phyloP scores from a whole-genome alignment of 2,888 invertebrate genomes.

The Pelosia muscerda region DNA sequence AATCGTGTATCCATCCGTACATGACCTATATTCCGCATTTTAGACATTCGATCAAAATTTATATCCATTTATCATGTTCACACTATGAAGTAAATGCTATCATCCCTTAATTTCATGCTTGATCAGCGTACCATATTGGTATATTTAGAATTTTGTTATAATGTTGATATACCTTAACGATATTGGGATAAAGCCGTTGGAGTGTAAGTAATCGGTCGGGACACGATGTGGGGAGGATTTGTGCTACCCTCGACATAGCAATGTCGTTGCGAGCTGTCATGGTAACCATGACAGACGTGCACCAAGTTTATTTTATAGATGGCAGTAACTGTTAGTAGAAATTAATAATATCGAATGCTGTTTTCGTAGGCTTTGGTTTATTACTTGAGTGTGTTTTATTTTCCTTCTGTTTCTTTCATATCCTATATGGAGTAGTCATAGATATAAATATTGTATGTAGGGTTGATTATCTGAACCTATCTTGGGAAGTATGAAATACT shows the following conservation, averaged over 20 bases:
- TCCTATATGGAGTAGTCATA: not conserved
- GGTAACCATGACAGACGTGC: slow-evolving; percentile 47
- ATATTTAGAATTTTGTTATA: slow-evolving; percentile 76
- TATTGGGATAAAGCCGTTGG: slow-evolving; percentile 63
- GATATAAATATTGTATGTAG: not conserved
- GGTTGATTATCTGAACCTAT: not conserved
- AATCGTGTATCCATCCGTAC: not conserved
- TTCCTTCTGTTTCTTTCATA: not conserved
- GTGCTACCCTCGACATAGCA: slow-evolving; percentile 50
- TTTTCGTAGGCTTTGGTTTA: slow-evolving; percentile 1
- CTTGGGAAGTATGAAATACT: not conserved
- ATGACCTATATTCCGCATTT: slow-evolving; percentile 34
- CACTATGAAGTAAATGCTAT: slow-evolving; percentile 50
- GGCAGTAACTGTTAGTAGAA: slow-evolving; percentile 7
- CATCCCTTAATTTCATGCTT: slow-evolving; percentile 72
- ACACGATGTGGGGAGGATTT: slow-evolving; percentile 55
- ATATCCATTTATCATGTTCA: slow-evolving; percentile 44
- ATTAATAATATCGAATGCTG: slow-evolving; percentile 9
- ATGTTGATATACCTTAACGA: slow-evolving; percentile 60
- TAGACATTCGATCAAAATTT: slow-evolving; percentile 37
- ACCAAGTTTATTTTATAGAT: slow-evolving; percentile 27
- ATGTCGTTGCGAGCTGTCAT: slow-evolving; percentile 54
- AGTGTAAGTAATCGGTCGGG: slow-evolving; percentile 76
- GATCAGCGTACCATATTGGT: slow-evolving; percentile 70
- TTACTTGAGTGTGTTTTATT: not conserved